phyloP scores from a whole-genome alignment of 2,113 vertebrate species.

The Prochilodus magdalenae region DNA sequence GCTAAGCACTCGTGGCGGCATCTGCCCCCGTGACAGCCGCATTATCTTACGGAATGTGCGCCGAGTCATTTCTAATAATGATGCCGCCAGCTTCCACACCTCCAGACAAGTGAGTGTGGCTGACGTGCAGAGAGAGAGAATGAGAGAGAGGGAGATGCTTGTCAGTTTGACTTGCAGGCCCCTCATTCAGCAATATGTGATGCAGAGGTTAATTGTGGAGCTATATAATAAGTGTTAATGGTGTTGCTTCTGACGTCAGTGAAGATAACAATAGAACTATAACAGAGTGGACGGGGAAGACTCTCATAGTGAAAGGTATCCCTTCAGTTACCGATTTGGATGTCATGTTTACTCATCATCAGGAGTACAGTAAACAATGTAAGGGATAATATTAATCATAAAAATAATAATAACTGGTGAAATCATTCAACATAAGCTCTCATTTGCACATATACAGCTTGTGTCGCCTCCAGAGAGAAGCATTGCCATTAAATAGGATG shows the following conservation, averaged over 20 bases:
- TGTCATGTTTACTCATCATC: too few species aligned
- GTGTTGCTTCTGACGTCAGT: constrained; percentile 23
- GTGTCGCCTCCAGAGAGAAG: too few species aligned
- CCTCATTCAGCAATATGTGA: constrained; percentile 36
- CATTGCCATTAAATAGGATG: too few species aligned
- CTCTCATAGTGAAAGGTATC: background rate
- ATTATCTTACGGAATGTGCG: constrained; percentile 75
- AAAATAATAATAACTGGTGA: too few species aligned
- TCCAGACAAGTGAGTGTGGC: constrained; percentile 77
- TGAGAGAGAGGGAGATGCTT: constrained; percentile 17
- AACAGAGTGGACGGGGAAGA: background rate
- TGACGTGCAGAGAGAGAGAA: constrained; percentile 57
- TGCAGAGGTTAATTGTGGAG: constrained; percentile 36
- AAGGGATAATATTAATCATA: too few species aligned
- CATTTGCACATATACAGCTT: too few species aligned
- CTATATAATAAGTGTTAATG: constrained; percentile 41
- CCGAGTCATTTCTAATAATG: constrained; percentile 76
- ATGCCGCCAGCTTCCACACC: constrained; percentile 70
- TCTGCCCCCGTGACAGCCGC: constrained; percentile 66
- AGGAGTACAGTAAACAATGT: too few species aligned
- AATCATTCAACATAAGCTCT: too few species aligned
- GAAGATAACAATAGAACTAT: constrained; percentile 1
- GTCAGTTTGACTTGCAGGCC: constrained; percentile 35
- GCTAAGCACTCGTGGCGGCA: constrained; percentile 53
- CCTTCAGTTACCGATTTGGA: background rate